Conservation (phyloP, 2,888 invertebrate genomes). For the Nephrotoma flavescens region DNA sequence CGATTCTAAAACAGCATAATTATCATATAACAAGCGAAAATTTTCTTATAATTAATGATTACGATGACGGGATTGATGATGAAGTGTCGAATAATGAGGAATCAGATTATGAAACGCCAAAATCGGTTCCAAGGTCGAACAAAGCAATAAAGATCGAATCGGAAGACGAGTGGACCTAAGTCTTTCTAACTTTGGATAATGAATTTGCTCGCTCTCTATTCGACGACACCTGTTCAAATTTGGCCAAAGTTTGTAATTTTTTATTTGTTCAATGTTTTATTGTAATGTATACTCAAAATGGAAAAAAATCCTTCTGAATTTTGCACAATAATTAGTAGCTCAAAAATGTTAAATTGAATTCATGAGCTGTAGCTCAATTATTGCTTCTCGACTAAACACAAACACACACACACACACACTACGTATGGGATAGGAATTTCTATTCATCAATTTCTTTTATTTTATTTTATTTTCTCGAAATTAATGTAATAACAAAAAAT, state of each 20-base stretch:
- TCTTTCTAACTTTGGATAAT: not conserved
- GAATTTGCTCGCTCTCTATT: not conserved
- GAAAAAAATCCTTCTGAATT: not conserved
- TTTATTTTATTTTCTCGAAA: not conserved
- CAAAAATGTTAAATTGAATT: not conserved
- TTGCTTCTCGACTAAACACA: not conserved
- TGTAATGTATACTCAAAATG: not conserved
- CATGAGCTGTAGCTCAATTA: not conserved
- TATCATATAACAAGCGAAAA: constrained; percentile 12
- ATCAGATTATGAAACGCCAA: not conserved
- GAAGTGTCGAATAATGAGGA: constrained; percentile 2
- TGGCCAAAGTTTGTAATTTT: not conserved
- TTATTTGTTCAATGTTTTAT: not conserved
- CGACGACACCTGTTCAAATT: not conserved
- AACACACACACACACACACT: not conserved
- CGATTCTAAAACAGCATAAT: constrained; percentile 10
- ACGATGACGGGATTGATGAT: constrained; percentile 9
- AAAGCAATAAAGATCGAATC: not conserved
- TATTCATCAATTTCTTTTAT: not conserved
- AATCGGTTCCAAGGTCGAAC: not conserved
- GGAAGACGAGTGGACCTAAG: not conserved
- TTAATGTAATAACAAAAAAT: not conserved
- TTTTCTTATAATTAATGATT: constrained; percentile 11
- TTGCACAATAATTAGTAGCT: not conserved
- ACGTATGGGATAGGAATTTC: not conserved